Conservation (phyloP, 2,888 invertebrate species). For the Latrodectus hesperus region DNA sequence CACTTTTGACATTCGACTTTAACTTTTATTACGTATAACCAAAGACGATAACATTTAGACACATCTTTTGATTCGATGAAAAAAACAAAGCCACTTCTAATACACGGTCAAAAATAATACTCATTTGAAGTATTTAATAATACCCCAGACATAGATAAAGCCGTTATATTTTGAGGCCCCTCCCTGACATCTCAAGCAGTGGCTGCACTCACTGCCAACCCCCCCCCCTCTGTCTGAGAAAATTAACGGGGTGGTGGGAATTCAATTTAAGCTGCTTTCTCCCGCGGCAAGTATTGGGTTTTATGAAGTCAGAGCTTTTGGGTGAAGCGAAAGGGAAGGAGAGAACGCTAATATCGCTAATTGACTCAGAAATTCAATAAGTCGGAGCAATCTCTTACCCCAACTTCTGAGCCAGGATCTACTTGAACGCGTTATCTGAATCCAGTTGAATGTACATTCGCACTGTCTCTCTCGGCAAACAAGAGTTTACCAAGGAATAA, state of each 20-base stretch:
- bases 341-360: neutral
- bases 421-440: too few relatives aligned
- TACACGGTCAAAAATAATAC: neutral
- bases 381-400: neutral
- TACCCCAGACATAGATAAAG: neutral
- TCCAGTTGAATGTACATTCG: too few relatives aligned
- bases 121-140: neutral
- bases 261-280: conserved; percentile 43
- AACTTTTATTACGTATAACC: too few relatives aligned
- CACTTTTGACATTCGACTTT: too few relatives aligned
- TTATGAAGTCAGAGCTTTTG: conserved; percentile 1
- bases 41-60: too few relatives aligned
- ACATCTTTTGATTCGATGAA: too few relatives aligned
- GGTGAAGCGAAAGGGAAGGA: neutral
- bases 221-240: conserved; percentile 1
- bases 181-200: neutral
- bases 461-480: too few relatives aligned
- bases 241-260: conserved; percentile 31
- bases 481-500: too few relatives aligned
- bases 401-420: too few relatives aligned
- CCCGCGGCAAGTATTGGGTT: conserved; percentile 40
- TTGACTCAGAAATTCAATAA: neutral
- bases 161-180: neutral
- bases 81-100: too few relatives aligned
- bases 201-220: neutral